Evolutionary conservation across 2,113 vertebrate species (phyloP).

Genomic region (Sus scrofa): DNA sequence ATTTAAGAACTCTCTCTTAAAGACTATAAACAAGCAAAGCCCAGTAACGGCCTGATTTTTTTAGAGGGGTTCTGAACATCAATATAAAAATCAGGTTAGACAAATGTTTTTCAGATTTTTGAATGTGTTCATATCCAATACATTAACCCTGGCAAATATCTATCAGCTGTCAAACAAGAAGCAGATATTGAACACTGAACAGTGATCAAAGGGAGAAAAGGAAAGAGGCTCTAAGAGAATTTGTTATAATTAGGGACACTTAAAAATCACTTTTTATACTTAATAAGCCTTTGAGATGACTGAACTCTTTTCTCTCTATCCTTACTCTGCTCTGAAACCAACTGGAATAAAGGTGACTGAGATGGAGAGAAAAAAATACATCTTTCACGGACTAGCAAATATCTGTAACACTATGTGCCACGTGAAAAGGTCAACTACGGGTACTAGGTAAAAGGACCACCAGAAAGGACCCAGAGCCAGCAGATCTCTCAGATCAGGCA

Average conservation of each 20-base stretch:
- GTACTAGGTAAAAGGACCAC: neutral
- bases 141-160: neutral
- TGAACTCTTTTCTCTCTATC: neutral
- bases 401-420: neutral
- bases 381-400: neutral
- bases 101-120: neutral
- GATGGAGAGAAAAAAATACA: neutral
- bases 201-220: neutral
- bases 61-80: neutral
- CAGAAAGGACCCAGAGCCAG: neutral
- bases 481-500: neutral
- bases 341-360: constrained; percentile 1
- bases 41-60: neutral
- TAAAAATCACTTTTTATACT: neutral
- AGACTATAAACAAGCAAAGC: neutral
- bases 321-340: neutral
- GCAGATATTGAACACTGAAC: neutral
- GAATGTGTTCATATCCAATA: neutral
- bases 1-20: neutral
- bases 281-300: neutral
- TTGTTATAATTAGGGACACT: neutral
- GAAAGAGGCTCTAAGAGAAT: neutral
- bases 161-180: neutral
- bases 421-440: neutral
- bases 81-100: neutral